Evolutionary conservation across 1,140 invertebrate species (phyloP).

Genomic region (Diabrotica undecimpunctata): DNA sequence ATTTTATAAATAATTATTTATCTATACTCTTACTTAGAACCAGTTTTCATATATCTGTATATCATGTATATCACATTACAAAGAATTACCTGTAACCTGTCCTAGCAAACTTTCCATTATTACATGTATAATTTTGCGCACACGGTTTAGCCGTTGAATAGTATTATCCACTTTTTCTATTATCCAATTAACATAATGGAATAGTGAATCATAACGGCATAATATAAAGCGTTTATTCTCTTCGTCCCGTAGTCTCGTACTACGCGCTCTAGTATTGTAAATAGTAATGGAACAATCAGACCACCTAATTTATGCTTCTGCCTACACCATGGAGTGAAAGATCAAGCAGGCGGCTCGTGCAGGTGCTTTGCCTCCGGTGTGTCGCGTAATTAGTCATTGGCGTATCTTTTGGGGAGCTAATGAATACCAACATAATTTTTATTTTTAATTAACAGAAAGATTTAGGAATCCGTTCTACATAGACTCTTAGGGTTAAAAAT

Average conservation of each 20-base stretch:
- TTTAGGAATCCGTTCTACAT: too few relatives aligned
- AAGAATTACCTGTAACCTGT: too few relatives aligned
- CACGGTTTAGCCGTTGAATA: too few relatives aligned
- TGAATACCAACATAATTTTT: too few relatives aligned
- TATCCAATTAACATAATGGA: not conserved
- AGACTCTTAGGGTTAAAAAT: too few relatives aligned
- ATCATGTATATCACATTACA: too few relatives aligned
- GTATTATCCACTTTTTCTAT: not conserved
- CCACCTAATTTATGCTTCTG: not conserved
- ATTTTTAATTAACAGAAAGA: too few relatives aligned
- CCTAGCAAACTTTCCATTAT: too few relatives aligned
- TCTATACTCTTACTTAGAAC: too few relatives aligned
- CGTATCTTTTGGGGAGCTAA: not conserved
- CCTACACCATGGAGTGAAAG: not conserved
- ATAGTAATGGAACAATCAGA: not conserved
- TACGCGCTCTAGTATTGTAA: not conserved
- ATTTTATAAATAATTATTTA: too few relatives aligned
- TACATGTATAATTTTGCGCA: too few relatives aligned
- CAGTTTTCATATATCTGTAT: too few relatives aligned
- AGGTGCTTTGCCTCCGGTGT: conserved; percentile 22
- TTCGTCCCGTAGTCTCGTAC: not conserved
- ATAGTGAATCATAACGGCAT: not conserved
- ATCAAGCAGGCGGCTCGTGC: conserved; percentile 11
- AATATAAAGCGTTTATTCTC: not conserved
- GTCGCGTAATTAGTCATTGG: not conserved